A percentile compares a stretch with the other conserved stretches of the same genome.
phyloP scores from a whole-genome alignment of 2,888 invertebrate genomes.

The Caenorhabditis wallacei region DNA sequence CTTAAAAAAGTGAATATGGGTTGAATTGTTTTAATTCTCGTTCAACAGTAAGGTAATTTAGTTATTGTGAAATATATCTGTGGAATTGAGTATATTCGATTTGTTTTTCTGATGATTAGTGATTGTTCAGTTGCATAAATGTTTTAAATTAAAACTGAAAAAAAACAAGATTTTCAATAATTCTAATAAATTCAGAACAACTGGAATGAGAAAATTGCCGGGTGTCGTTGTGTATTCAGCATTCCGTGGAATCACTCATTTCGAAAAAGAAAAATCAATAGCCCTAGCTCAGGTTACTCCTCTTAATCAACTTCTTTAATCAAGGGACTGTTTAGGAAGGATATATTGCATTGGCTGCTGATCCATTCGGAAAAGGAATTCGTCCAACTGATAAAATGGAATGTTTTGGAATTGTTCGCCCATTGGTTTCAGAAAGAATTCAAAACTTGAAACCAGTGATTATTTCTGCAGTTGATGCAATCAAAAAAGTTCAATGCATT shows the following conservation, averaged over 20 bases:
- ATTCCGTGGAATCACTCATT: conserved; percentile 74
- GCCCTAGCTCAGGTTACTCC: conserved; percentile 17
- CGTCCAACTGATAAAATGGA: conserved; percentile 68
- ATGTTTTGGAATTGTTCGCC: conserved; percentile 68
- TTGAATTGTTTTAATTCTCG: conserved; percentile 23
- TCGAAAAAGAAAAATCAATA: conserved; percentile 54
- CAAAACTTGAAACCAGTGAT: conserved; percentile 71
- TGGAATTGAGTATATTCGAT: background rate
- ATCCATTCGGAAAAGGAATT: conserved; percentile 80
- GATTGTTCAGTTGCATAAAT: no score
- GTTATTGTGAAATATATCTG: background rate
- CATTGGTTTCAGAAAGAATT: conserved; percentile 68
- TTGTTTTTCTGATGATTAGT: no score
- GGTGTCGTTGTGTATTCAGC: conserved; percentile 77
- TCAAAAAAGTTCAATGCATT: conserved; percentile 66
- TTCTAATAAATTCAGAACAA: conserved; percentile 21
- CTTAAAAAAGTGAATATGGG: background rate
- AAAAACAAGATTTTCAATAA: no score
- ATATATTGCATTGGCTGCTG: conserved; percentile 79
- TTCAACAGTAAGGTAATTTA: conserved; percentile 18
- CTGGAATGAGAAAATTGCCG: conserved; percentile 63
- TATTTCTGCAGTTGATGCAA: conserved; percentile 67
- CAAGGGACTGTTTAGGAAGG: conserved; percentile 69
- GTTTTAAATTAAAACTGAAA: no score
- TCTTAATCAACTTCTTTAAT: background rate